A percentile compares a stretch with the other conserved stretches of the same genome.
Evolutionary conservation across 2,888 invertebrate genomes (phyloP).

Genomic region (Byasa hedistus): DNA sequence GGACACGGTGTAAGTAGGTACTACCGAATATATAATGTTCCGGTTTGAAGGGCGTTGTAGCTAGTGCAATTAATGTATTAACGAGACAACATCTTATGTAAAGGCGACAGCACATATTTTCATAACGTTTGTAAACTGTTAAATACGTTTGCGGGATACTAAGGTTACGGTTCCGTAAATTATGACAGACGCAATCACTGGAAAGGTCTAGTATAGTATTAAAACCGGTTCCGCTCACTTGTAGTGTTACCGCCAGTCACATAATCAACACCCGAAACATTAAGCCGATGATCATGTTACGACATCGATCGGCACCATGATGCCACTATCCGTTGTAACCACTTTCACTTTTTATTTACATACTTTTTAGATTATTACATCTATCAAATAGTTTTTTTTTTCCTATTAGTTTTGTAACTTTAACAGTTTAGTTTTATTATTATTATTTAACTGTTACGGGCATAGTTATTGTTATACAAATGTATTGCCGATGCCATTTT

Average conservation of each 20-base stretch:
- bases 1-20: no score
- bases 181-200: neutral
- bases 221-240: conserved; percentile 49
- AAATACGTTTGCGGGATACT: neutral
- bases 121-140: neutral
- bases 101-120: no score
- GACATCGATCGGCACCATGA: conserved; percentile 38
- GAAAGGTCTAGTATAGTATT: conserved; percentile 7
- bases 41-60: no score
- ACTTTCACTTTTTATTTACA: conserved; percentile 47
- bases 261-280: conserved; percentile 54
- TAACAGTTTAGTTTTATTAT: neutral
- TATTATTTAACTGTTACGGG: no score
- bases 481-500: no score
- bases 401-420: conserved; percentile 8
- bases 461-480: no score
- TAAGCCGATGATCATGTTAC: conserved; percentile 48
- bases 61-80: no score
- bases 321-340: conserved; percentile 33
- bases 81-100: no score
- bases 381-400: conserved; percentile 10
- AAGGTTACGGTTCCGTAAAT: neutral
- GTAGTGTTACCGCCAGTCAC: conserved; percentile 57
- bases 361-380: conserved; percentile 20
- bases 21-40: no score